Evolutionary conservation across 1,140 invertebrate genomes (phyloP), one percentile per base, ranked within the genome.

Genomic region (Phthorimaea operculella): DNA sequence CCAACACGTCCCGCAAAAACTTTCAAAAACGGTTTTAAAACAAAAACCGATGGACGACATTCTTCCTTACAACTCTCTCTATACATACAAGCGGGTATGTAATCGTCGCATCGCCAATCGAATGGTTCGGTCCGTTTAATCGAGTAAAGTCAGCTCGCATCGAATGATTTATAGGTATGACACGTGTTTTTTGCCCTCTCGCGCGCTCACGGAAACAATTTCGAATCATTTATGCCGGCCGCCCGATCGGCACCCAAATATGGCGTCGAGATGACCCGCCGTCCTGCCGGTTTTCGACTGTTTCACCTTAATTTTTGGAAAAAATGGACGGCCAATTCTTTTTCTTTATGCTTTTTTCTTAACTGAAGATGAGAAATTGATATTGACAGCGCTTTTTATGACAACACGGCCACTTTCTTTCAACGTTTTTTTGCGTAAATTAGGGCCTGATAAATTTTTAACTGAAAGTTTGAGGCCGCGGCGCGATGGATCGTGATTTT

Each of bases 101-200:
- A 73, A 74, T 72, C 70, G 68, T 66, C 54, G 70, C 62, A 74
- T 74, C 72, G 68, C 57, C 66, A 68, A 79, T 76, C 74, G 76
- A 77, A 73, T 73, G 66, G 66, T 73, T 62, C 66, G 66, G 66
- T 73, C 60, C 66, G 62, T 70, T 79, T 79, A 78, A 79, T 79
- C 79, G 76, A 79, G 76, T 79, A 72, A 74, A 72, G 68, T 67
- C 63, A 62, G 63, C 59, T 66, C 66, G 68, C 62, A 56, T 68
- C 66, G 72, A 78, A 83, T 83, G 79, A 83, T 83, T 83, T 83
- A 83, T 80, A 75, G 66, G 69, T 67, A 66, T 73, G 71, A 83
- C 79, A 83, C 79, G 74, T 79, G 63, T 65, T 83, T 83, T 83
- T 83, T 83, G 71, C 60, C 62, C 62, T 63, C 63, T 60, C 51